A percentile compares a stretch with the other conserved stretches of the same genome.
These are phyloP conservation scores for Antechinus flavipes DNA, from an alignment of 2,113 vertebrate species.

Conservation along the genomic window DNA sequence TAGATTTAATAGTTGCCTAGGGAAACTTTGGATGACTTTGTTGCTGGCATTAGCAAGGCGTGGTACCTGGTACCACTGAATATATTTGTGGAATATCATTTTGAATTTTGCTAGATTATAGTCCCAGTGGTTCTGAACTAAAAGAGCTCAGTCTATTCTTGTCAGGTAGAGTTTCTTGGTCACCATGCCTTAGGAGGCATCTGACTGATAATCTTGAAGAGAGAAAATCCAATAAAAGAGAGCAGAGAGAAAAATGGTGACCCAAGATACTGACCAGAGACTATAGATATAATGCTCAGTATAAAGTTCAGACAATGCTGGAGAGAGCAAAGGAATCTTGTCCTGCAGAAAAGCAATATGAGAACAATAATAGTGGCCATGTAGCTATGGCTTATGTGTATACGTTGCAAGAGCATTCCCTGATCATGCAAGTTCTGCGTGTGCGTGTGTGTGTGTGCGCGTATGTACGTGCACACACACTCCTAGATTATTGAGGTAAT, in stretches of 20 bases:
- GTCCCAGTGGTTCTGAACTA: background rate
- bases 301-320: background rate
- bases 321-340: background rate
- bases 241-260: background rate
- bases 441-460: background rate
- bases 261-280: background rate
- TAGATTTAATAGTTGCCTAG: background rate
- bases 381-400: background rate
- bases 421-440: background rate
- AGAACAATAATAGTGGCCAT: background rate
- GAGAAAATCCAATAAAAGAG: background rate
- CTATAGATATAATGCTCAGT: background rate
- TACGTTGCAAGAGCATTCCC: background rate
- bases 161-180: background rate
- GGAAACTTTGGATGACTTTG: background rate
- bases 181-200: background rate
- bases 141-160: background rate
- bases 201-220: background rate
- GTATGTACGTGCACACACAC: too few relatives aligned
- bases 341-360: background rate
- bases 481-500: background rate
- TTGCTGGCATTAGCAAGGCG: background rate
- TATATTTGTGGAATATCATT: background rate
- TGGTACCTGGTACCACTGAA: background rate
- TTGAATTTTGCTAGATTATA: background rate